Evolutionary conservation across 2,113 vertebrate species (phyloP).

Genomic region (Ornithorhynchus anatinus): DNA sequence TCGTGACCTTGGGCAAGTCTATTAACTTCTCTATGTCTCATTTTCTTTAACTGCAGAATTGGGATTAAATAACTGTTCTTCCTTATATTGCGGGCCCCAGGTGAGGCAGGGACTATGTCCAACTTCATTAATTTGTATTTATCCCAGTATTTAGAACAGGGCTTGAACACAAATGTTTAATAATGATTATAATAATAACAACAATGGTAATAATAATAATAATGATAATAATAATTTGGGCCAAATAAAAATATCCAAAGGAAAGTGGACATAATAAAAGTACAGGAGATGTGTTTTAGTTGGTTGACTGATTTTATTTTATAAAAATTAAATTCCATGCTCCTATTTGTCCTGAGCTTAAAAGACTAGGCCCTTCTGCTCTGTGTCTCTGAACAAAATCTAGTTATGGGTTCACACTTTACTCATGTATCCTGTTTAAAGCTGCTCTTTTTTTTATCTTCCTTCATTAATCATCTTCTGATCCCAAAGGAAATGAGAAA

Average conservation of each 20-base stretch:
- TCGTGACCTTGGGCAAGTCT: no score
- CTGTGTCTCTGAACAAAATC: background rate
- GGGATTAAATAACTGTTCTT: no score
- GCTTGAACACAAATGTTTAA: no score
- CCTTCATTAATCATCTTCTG: slow-evolving; percentile 51
- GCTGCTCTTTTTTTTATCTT: slow-evolving; percentile 24
- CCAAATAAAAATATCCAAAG: background rate
- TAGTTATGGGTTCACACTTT: slow-evolving; percentile 21
- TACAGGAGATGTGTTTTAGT: background rate
- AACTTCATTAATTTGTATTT: no score
- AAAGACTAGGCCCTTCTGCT: background rate
- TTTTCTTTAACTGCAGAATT: no score
- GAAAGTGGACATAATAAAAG: background rate
- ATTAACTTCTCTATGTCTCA: no score
- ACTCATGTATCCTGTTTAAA: slow-evolving; percentile 46
- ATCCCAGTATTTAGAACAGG: no score
- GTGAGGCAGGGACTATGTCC: no score
- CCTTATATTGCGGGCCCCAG: no score
- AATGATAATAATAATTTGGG: no score
- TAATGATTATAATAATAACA: no score
- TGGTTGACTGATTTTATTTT: background rate
- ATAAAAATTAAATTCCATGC: background rate
- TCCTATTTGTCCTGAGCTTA: slow-evolving; percentile 34
- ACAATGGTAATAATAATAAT: no score
- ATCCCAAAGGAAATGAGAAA: slow-evolving; percentile 67